phyloP scores from a whole-genome alignment of 2,888 invertebrate genomes.

The Lymantria dispar region DNA sequence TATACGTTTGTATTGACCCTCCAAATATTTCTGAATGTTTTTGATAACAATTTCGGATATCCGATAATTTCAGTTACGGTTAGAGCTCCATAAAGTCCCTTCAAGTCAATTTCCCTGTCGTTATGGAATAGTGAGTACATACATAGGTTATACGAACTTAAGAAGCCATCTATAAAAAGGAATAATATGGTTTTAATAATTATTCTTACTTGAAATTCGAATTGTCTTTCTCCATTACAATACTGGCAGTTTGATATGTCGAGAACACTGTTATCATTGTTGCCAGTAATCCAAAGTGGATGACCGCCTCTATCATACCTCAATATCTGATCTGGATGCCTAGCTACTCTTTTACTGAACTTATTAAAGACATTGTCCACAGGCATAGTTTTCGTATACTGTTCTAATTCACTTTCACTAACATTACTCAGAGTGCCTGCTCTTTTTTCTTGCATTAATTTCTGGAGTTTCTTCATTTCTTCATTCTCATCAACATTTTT shows the following conservation, averaged over 20 bases:
- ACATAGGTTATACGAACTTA: too few species aligned
- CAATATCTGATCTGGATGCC: slow-evolving; percentile 90
- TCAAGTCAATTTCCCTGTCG: too few species aligned
- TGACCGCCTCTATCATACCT: slow-evolving; percentile 90
- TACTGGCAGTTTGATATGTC: slow-evolving; percentile 87
- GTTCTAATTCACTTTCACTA: slow-evolving; percentile 86
- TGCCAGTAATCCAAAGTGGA: slow-evolving; percentile 92
- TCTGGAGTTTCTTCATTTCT: slow-evolving; percentile 67
- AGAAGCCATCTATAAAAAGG: too few species aligned
- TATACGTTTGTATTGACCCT: too few species aligned
- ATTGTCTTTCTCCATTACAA: slow-evolving; percentile 89
- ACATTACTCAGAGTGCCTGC: slow-evolving; percentile 84
- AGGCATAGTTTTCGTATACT: slow-evolving; percentile 82
- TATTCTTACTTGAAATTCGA: slow-evolving; percentile 91
- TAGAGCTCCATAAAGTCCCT: too few species aligned
- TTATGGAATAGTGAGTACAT: too few species aligned
- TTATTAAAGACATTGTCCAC: slow-evolving; percentile 90
- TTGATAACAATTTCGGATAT: too few species aligned
- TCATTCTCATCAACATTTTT: slow-evolving; percentile 74
- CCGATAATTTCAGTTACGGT: too few species aligned
- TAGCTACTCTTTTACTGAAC: slow-evolving; percentile 87
- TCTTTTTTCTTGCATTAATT: slow-evolving; percentile 80
- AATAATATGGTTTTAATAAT: not conserved
- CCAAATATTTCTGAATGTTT: too few species aligned
- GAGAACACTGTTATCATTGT: slow-evolving; percentile 53